A percentile compares a stretch with the other conserved stretches of the same genome.
These are phyloP conservation scores for rat (Rattus norvegicus) DNA, from an alignment of 2,113 vertebrate genomes.

Conservation along the genomic window DNA sequence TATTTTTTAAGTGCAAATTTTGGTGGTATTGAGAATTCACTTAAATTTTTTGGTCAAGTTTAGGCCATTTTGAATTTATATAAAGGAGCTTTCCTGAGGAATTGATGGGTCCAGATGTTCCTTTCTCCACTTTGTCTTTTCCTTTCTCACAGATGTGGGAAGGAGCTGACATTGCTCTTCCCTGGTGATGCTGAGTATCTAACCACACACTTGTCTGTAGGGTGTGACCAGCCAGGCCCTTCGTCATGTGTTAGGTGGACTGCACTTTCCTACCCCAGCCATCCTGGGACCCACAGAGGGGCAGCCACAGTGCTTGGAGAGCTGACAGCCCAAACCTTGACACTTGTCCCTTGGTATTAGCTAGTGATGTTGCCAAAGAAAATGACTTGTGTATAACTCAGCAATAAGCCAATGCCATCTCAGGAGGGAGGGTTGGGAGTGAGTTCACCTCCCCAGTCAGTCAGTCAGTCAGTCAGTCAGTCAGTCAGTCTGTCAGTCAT, in stretches of 20 bases:
- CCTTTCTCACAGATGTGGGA: slow-evolving; percentile 14
- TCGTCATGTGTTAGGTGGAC: slow-evolving; percentile 21
- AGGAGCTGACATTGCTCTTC: slow-evolving; percentile 57
- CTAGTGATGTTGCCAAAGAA: slow-evolving; percentile 64
- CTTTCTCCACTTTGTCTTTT: not conserved
- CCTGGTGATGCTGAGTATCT: slow-evolving; percentile 43
- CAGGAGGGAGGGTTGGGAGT: not conserved
- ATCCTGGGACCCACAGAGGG: slow-evolving; percentile 62
- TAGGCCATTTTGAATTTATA: slow-evolving; percentile 39
- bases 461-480: not conserved
- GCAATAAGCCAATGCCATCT: slow-evolving; percentile 73
- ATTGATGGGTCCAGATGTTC: not conserved
- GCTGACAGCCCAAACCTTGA: slow-evolving; percentile 62
- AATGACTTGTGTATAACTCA: slow-evolving; percentile 60
- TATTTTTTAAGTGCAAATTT: slow-evolving; percentile 60
- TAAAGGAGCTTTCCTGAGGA: slow-evolving; percentile 54
- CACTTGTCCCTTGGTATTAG: slow-evolving; percentile 59
- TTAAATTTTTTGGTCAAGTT: slow-evolving; percentile 47
- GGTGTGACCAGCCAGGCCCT: slow-evolving; percentile 12
- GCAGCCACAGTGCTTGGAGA: not conserved
- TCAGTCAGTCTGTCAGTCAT: not conserved
- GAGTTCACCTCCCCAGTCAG: not conserved
- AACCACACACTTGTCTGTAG: slow-evolving; percentile 45
- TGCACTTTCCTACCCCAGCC: slow-evolving; percentile 58
- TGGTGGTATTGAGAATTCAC: slow-evolving; percentile 26